Evolutionary conservation across 2,113 vertebrate species (phyloP).

Genomic region (Vidua macroura): DNA sequence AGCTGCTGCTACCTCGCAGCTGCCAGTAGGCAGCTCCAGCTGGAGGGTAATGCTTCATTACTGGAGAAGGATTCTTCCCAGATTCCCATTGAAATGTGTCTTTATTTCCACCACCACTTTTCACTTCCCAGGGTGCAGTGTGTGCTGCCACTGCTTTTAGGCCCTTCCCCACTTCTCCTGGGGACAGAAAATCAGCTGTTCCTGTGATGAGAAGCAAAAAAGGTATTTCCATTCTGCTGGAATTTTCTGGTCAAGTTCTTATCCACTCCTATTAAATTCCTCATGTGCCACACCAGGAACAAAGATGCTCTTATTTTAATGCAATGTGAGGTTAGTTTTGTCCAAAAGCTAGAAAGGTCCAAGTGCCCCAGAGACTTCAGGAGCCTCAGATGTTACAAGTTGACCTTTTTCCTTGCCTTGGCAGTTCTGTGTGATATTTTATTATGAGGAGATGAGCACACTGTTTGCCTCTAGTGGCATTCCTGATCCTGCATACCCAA

Average conservation of each 20-base stretch:
- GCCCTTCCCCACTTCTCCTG: background rate
- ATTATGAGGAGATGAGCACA: background rate
- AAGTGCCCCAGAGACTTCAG: background rate
- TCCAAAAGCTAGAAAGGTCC: background rate
- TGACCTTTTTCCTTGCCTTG: background rate
- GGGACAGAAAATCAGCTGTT: background rate
- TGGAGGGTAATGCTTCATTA: background rate
- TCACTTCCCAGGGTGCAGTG: background rate
- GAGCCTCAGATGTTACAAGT: background rate
- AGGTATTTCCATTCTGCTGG: background rate
- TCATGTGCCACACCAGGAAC: background rate
- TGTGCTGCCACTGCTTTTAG: background rate
- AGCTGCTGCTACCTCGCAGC: accelerated
- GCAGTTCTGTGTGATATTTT: background rate
- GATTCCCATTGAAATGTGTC: accelerated
- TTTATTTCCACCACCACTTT: background rate
- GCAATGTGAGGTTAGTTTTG: background rate
- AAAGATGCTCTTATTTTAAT: background rate
- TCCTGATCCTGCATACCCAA: background rate
- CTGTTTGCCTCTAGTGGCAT: background rate
- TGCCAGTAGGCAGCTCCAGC: background rate
- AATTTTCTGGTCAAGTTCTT: background rate
- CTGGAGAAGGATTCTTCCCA: background rate
- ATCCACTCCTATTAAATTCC: background rate
- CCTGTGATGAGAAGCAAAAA: background rate